Evolutionary conservation across 2,113 vertebrate species (phyloP).

Genomic region (Toxotes jaculatrix): DNA sequence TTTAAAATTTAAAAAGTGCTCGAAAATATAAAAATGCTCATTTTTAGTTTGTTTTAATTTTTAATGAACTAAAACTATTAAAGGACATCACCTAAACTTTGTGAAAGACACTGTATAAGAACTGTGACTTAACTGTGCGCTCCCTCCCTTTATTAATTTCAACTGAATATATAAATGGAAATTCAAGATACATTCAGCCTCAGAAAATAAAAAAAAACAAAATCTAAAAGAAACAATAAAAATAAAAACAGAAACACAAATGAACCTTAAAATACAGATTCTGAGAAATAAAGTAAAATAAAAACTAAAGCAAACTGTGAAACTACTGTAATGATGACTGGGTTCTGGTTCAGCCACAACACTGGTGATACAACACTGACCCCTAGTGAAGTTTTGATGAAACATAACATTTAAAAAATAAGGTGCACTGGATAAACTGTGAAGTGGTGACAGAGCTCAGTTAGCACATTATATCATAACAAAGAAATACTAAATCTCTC

Average conservation of each 20-base stretch:
- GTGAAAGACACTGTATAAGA: neutral
- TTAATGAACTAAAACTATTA: neutral
- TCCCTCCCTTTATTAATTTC: neutral
- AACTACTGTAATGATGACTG: neutral
- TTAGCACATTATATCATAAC: neutral
- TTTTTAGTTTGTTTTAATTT: neutral
- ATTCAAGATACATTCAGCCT: neutral
- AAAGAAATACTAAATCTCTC: neutral
- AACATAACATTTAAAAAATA: conserved; percentile 21
- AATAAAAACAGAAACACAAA: neutral
- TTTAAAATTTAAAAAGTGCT: neutral
- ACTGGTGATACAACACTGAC: conserved; percentile 66
- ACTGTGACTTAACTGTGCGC: neutral
- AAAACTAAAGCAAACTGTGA: neutral
- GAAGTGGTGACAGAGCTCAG: neutral
- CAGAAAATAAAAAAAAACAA: neutral
- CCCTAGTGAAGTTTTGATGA: conserved; percentile 53
- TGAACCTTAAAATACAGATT: neutral
- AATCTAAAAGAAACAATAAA: too few relatives aligned
- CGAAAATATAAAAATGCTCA: neutral
- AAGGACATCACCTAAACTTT: neutral
- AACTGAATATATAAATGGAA: neutral
- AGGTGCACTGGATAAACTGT: neutral
- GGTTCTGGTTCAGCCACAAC: neutral
- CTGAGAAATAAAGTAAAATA: neutral